Evolutionary conservation across 2,888 invertebrate genomes (phyloP), one percentile per base, ranked within the genome.

Genomic region (Synergus itoensis): DNA sequence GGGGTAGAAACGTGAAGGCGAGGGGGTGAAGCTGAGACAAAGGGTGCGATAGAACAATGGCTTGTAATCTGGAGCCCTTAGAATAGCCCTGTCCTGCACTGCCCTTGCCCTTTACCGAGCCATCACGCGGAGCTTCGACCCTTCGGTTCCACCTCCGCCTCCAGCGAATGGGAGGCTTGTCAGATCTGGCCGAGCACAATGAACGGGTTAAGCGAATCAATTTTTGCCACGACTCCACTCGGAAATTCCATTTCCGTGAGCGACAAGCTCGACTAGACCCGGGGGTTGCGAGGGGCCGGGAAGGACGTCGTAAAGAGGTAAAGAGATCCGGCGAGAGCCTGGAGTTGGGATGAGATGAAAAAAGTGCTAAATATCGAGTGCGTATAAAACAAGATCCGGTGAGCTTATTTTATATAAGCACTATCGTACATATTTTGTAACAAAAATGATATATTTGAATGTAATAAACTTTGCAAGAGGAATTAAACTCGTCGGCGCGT

Each of bases 21-120:
- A 78, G 85, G 84, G 87, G 86, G 88, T 86, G 88, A 87, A 86
- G 87, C 88, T 89, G 91, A 91, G 92, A 92, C 91, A 92, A 91
- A 91, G 90, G 90, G 88, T 86, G 87, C 87, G 85, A 84, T 85
- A 82, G 87, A 88, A 92, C 92, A 92, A 92, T 91, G 87, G 89
- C 89, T 90, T 90, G 91, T 92, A 92, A 92, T 92, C 92, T 92
- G 89, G 87, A 90, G 87, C 89, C 90, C 90, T 90, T 90, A 87
- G 88, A 89, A 90, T 88, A 87, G 88, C 86, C 86, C 85, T 83
- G 86, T 86, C 87, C 86, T 84, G 83, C 82, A 85, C 84, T 86
- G 84, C 80, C 83, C 84, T 77, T 85, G 83, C 83, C 82, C 83
- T 85, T 80, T 80, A 78, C 81, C 79, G 78, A 81, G 57, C 77